phyloP scores from a whole-genome alignment of 1,140 invertebrate species.

The Lordiphosa mommai region DNA sequence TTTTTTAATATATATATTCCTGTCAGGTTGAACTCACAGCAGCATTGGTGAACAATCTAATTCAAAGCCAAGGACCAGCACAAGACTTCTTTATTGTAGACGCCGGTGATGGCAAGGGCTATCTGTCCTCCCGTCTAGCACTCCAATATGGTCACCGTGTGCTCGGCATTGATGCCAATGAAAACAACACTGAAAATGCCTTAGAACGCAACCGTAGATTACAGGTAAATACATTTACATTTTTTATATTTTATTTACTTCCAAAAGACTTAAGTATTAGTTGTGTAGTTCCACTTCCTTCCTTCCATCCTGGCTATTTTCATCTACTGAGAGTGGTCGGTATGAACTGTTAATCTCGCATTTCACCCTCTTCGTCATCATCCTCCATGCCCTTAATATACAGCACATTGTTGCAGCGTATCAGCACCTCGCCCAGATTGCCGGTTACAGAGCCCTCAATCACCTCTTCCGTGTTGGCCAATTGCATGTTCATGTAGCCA shows the following conservation, averaged over 20 bases:
- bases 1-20: not conserved
- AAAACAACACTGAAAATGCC: conserved; percentile 84
- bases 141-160: conserved; percentile 86
- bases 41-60: conserved; percentile 80
- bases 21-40: conserved; percentile 81
- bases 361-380: conserved; percentile 98
- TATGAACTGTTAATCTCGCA: conserved; percentile 88
- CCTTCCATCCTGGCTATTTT: too few species aligned
- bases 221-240: conserved; percentile 80
- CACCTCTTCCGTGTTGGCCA: conserved; percentile 99
- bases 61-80: conserved; percentile 4
- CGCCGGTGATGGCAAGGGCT: conserved; percentile 92
- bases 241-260: conserved; percentile 54
- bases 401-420: conserved; percentile 99
- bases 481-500: conserved; percentile 99
- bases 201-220: conserved; percentile 83
- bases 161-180: conserved; percentile 88
- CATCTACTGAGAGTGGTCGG: not conserved
- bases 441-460: conserved; percentile 95
- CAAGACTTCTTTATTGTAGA: conserved; percentile 84
- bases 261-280: conserved; percentile 34
- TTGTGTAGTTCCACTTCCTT: conserved; percentile 4
- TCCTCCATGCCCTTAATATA: conserved; percentile 98
- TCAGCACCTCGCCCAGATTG: conserved; percentile 97
- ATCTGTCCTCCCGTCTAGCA: conserved; percentile 87